phyloP scores from a whole-genome alignment of 2,888 invertebrate genomes.

The Cetonia aurata region DNA sequence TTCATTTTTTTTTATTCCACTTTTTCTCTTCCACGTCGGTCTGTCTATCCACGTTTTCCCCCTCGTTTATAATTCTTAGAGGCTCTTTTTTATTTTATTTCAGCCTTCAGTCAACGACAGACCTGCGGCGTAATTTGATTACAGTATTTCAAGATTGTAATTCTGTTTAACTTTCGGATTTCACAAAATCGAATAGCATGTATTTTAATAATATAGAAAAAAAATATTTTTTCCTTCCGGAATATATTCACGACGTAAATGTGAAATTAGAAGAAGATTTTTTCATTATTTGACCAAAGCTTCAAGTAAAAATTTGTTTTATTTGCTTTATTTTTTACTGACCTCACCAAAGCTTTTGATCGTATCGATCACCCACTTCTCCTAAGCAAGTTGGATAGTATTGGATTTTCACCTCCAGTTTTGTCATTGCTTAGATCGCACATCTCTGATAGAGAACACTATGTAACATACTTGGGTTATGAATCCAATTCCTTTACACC shows the following conservation, averaged over 20 bases:
- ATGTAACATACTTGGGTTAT: no score
- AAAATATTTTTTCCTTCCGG: neutral
- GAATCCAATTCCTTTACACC: no score
- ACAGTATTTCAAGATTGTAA: slow-evolving; percentile 9
- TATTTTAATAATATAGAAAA: neutral
- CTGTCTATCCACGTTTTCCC: neutral
- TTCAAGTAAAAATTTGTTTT: neutral
- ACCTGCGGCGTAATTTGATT: slow-evolving; percentile 5
- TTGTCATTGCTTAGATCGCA: no score
- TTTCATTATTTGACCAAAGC: no score
- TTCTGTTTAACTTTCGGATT: neutral
- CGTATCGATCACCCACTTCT: no score
- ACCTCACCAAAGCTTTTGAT: no score
- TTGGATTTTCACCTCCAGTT: no score
- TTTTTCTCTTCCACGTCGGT: neutral
- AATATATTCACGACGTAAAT: no score
- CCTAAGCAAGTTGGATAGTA: no score
- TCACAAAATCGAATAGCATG: slow-evolving; percentile 1
- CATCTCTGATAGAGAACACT: no score
- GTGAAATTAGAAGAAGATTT: no score
- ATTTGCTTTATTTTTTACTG: neutral
- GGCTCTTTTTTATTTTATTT: neutral
- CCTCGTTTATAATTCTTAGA: neutral
- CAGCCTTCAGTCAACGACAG: neutral
- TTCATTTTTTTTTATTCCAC: slow-evolving; percentile 2